phyloP scores from a whole-genome alignment of 2,113 vertebrate genomes.

The Theristicus caerulescens region DNA sequence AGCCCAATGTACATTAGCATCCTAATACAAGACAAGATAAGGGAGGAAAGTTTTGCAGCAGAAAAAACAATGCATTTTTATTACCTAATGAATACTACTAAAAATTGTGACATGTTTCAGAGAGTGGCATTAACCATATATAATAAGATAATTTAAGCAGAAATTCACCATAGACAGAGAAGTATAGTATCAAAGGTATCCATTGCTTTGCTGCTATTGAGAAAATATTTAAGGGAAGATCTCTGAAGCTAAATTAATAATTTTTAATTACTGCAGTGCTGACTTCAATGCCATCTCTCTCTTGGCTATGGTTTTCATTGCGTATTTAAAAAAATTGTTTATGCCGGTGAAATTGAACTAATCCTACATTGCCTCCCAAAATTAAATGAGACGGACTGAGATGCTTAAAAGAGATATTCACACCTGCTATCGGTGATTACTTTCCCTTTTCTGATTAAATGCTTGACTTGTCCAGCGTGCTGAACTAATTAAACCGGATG shows the following conservation, averaged over 20 bases:
- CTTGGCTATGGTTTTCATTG: not conserved
- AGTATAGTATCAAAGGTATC: not conserved
- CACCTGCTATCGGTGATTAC: not conserved
- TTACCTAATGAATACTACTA: not conserved
- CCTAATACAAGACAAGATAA: not conserved
- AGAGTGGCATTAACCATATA: not conserved
- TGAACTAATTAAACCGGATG: constrained; percentile 5
- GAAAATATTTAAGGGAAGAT: not conserved
- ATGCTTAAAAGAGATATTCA: not conserved
- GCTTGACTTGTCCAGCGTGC: not conserved
- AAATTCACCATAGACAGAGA: not conserved
- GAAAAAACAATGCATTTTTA: not conserved
- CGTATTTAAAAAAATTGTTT: not conserved
- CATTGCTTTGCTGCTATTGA: accelerated
- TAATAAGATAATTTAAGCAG: not conserved
- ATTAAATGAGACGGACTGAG: not conserved
- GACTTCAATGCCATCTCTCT: not conserved
- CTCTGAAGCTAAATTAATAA: not conserved
- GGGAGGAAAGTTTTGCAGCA: not conserved
- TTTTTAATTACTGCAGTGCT: not conserved
- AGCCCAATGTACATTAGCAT: not conserved
- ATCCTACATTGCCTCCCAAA: not conserved
- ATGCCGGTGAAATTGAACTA: not conserved
- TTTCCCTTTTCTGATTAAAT: constrained; percentile 17
- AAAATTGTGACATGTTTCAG: not conserved